Conservation (phyloP, 2,888 invertebrate genomes). For the Lycophotia porphyrea region DNA sequence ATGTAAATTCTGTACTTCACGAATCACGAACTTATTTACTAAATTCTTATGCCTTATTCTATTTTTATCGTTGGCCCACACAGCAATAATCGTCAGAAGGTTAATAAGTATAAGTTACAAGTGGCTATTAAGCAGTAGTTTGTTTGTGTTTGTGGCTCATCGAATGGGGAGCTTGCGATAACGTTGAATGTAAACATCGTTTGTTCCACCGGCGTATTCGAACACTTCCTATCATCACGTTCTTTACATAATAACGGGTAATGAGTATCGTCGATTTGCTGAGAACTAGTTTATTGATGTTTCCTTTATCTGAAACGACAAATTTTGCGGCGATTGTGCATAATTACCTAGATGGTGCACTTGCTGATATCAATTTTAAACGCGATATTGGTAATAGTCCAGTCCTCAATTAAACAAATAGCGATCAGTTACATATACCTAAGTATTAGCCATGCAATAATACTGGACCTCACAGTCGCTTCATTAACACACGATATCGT, state of each 20-base stretch:
- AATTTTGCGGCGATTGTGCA: neutral
- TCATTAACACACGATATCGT: conserved; percentile 44
- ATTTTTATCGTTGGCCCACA: conserved; percentile 28
- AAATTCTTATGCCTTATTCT: conserved; percentile 33
- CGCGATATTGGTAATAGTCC: neutral
- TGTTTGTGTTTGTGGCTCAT: conserved; percentile 75
- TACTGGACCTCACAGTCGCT: conserved; percentile 24
- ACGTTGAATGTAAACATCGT: conserved; percentile 74
- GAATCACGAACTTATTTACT: conserved; percentile 19
- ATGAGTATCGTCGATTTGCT: conserved; percentile 39
- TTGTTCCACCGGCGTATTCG: conserved; percentile 56
- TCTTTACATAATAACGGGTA: conserved; percentile 49
- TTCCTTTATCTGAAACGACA: neutral
- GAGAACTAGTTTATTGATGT: conserved; percentile 16
- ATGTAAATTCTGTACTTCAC: conserved; percentile 35
- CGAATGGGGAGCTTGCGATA: conserved; percentile 80
- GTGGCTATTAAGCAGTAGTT: conserved; percentile 72
- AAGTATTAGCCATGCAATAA: conserved; percentile 5
- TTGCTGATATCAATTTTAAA: neutral
- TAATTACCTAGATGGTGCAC: neutral
- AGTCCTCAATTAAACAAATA: neutral
- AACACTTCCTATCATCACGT: conserved; percentile 65
- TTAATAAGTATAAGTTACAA: conserved; percentile 66
- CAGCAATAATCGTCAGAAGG: conserved; percentile 52
- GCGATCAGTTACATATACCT: neutral